These are phyloP conservation scores for Chiloscyllium plagiosum DNA, from an alignment of 2,113 vertebrate species.

Conservation along the genomic window DNA sequence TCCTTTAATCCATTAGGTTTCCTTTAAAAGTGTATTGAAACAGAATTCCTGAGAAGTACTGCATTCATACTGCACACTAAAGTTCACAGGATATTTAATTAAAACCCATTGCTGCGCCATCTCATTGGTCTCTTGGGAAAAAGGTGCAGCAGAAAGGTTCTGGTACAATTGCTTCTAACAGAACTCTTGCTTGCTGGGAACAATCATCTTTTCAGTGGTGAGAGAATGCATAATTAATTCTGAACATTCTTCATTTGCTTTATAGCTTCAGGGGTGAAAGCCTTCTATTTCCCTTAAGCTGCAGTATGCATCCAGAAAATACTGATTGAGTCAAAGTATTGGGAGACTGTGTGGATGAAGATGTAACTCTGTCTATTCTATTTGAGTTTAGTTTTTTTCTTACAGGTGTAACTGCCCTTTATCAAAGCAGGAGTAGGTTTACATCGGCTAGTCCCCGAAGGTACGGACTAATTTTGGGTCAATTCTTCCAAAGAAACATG, in stretches of 20 bases:
- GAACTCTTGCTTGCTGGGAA: not conserved
- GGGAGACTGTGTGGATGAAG: not conserved
- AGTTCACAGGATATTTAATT: not conserved
- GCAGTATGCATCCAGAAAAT: not conserved
- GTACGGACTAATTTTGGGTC: not conserved
- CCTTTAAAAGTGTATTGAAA: not conserved
- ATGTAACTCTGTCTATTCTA: not conserved
- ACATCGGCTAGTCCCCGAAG: not conserved
- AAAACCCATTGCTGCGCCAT: not conserved
- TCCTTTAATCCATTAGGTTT: not conserved
- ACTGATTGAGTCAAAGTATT: not conserved
- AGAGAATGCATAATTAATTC: not conserved
- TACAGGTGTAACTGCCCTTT: not conserved
- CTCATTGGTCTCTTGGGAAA: not conserved
- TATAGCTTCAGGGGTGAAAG: not conserved
- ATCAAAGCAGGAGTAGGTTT: not conserved
- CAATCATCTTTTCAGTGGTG: not conserved
- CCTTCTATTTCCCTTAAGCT: not conserved
- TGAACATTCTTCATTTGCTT: not conserved
- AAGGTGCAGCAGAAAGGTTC: not conserved
- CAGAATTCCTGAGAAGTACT: not conserved
- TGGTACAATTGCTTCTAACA: not conserved
- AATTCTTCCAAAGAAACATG: not conserved
- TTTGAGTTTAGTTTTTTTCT: not conserved
- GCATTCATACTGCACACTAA: not conserved